phyloP scores from a whole-genome alignment of 1,140 invertebrate species.

The Drosophila takahashii region DNA sequence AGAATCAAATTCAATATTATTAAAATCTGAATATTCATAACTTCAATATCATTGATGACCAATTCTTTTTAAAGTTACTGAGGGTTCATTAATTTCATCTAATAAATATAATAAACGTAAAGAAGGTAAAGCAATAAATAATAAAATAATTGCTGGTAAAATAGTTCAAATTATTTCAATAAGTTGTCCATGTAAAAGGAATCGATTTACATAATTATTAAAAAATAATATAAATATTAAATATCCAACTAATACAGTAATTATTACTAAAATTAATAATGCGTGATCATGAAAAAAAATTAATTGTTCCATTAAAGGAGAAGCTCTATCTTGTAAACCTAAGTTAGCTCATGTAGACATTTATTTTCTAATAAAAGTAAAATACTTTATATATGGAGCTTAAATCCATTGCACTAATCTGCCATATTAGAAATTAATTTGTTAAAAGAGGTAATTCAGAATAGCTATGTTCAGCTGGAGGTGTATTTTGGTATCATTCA shows the following conservation, averaged over 20 bases:
- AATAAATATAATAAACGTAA: conserved; percentile 87
- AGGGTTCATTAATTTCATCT: conserved; percentile 86
- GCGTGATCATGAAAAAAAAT: conserved; percentile 87
- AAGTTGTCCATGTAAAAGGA: conserved; percentile 85
- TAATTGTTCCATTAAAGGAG: conserved; percentile 87
- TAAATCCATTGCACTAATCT: conserved; percentile 87
- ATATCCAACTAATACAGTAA: conserved; percentile 87
- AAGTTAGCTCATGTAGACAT: conserved; percentile 86
- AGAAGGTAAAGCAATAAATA: conserved; percentile 88
- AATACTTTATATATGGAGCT: conserved; percentile 87
- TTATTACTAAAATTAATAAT: conserved; percentile 86
- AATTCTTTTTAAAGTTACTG: conserved; percentile 87
- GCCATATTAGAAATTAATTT: conserved; percentile 86
- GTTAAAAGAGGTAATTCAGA: conserved; percentile 86
- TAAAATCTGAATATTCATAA: conserved; percentile 89
- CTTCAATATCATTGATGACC: conserved; percentile 90
- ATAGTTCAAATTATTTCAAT: conserved; percentile 89
- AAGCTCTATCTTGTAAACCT: conserved; percentile 86
- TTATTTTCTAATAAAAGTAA: conserved; percentile 85
- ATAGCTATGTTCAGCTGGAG: conserved; percentile 86
- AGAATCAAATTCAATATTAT: conserved; percentile 87
- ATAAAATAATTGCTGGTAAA: conserved; percentile 87
- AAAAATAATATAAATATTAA: conserved; percentile 86
- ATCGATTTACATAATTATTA: conserved; percentile 86
- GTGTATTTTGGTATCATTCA: conserved; percentile 87